Percentiles rank a stretch among this genome's conserved stretches.
Conservation (phyloP, 2,113 vertebrate genomes). For the Misgurnus mizolepis region DNA sequence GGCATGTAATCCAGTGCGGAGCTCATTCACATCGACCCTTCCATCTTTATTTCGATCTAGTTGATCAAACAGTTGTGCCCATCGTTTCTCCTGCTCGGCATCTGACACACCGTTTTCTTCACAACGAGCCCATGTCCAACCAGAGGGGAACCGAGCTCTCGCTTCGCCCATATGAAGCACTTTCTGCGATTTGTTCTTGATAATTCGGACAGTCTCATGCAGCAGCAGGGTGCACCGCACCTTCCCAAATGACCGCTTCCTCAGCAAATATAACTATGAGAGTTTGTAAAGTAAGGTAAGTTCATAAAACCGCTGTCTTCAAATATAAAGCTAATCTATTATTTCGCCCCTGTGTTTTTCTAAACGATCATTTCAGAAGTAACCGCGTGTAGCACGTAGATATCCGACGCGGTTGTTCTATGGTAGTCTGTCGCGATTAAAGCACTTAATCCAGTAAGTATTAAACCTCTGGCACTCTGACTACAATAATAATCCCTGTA, state of each 20-base stretch:
- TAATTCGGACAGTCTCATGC: background rate
- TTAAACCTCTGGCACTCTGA: slow-evolving; percentile 37
- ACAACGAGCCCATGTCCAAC: slow-evolving; percentile 48
- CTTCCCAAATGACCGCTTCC: background rate
- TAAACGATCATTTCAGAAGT: background rate
- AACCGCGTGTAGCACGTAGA: background rate
- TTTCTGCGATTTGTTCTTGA: background rate
- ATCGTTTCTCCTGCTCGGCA: slow-evolving; percentile 69
- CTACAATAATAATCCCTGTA: slow-evolving; percentile 53
- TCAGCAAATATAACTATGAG: background rate
- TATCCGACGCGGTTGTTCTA: background rate
- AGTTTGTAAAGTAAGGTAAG: background rate
- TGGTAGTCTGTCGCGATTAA: background rate
- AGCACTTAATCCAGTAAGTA: slow-evolving; percentile 39
- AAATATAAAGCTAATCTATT: background rate
- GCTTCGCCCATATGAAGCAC: slow-evolving; percentile 66
- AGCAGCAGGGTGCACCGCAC: background rate
- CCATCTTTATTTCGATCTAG: slow-evolving; percentile 84
- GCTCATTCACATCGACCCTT: slow-evolving; percentile 78
- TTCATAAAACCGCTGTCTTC: background rate
- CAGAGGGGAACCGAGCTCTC: slow-evolving; percentile 41
- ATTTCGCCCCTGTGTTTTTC: background rate
- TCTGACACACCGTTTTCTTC: slow-evolving; percentile 59
- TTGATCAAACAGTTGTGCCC: slow-evolving; percentile 80
- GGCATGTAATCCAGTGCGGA: slow-evolving; percentile 75